Evolutionary conservation across 2,888 invertebrate species (phyloP), one percentile per base, ranked within the genome.

Genomic region (Clusia tigrina): DNA sequence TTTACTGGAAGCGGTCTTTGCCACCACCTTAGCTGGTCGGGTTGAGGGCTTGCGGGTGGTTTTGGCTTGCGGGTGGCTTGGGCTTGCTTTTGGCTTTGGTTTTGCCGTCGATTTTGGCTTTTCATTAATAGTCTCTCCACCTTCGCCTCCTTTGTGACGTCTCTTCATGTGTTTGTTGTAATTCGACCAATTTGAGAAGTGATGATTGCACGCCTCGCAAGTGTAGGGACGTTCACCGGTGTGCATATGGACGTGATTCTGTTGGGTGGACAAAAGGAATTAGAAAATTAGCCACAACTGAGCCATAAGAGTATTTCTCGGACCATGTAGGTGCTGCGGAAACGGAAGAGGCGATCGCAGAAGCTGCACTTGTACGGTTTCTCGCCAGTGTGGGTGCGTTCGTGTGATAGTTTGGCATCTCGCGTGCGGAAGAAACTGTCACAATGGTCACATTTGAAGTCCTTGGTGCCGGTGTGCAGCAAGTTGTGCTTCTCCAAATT

Each of bases 131-230:
- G n/a, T n/a, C n/a, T n/a, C n/a, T n/a, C n/a, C n/a, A n/a, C n/a
- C 15, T 56, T 2, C 23, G 58, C 56, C 65, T 64, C 67, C 86
- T 37, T 89, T 89, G 67, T 91, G 91, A 25, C 91, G 85, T 24
- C 92, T 83, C 81, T 91, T 92, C 90, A 92, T 91, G 76, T 92
- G 92, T 72, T 92, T 92, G 73, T 92, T 92, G 73, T 91, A 92
- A 82, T 92, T 92, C 0, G 92, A 91, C 91, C 92, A 92, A 77
- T 92, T 92, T 0, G 91, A 91, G 70, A 92, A 92, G 74, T 91
- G 88, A 76, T 88, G 89, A 60, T 89, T 88, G 73, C 92, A 93
- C 67, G 89, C 88, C 37, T 88, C 80, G 71, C 92, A 93, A 0
- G 89, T 88, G 76, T 92, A 92, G 0, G 92, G 92, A 32, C 91